Evolutionary conservation across 1,140 invertebrate genomes (phyloP), one percentile per base, ranked within the genome.

Genomic region (Epicauta chinensis): DNA sequence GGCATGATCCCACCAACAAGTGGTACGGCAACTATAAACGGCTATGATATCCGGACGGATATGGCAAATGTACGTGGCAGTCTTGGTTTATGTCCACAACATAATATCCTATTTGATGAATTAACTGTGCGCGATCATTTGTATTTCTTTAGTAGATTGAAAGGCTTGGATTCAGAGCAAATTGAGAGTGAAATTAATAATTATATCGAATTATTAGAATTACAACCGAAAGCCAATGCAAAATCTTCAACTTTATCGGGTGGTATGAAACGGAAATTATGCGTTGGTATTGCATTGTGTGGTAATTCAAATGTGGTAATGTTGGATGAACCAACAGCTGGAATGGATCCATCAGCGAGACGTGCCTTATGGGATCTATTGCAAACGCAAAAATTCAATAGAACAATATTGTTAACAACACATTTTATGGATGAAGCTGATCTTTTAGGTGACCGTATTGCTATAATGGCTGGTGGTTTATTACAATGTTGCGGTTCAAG

Each of bases 371-470:
- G 95, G 95, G 87, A 97, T 65, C 67, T 94, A 34, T 70, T 93
- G 32, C 69, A 79, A 57, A 64, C 64, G 39, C 79, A 81, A 58
- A 77, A 78, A 58, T 61, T 68, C 51, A 71, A 69, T 63, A 46
- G 30, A 32, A 29, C 92, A 3, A 84, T 97, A 51, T 69, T 98
- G 2, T 76, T 98, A 44, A 92, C 91, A n/a, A 98, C 94, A 10
- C 94, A 98, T 72, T 95, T 93, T 71, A 97, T 98, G 93, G 94
- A 97, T 70, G 94, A 98, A 75, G 94, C 94, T 31, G 94, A 98
- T 75, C 79, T 91, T 29, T 76, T 98, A 1, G 93, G 93, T 1
- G 93, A 97, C 73, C 77, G 92, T 58, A 91, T 96, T 60, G 91
- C 89, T 2, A 93, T 95, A 43, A 86, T 97, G 77, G 82, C 87